Percentiles rank a stretch among this genome's conserved stretches.
phyloP scores from a whole-genome alignment of 2,797 vertebrate genomes.

The Hyperoplus immaculatus region DNA sequence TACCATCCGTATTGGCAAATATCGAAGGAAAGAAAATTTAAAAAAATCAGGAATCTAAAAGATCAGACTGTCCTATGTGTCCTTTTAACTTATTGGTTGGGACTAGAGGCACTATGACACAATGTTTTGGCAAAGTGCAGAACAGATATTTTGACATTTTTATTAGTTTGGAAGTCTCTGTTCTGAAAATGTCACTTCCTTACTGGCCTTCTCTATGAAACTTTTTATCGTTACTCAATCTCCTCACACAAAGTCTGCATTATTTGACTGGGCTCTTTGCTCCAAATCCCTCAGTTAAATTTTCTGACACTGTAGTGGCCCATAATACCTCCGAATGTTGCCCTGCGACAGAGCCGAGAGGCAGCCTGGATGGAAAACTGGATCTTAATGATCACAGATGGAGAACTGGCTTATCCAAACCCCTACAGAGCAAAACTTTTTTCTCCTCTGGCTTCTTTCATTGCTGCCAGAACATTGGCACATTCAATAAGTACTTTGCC shows the following conservation, averaged over 20 bases:
- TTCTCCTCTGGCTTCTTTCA: conserved; percentile 29
- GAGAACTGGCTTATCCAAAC: conserved; percentile 38
- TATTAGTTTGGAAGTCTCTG: conserved; percentile 24
- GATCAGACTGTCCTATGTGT: conserved; percentile 20
- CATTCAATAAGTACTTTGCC: conserved; percentile 31
- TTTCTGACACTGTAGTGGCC: conserved; percentile 40
- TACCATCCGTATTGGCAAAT: conserved; percentile 16
- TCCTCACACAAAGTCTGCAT: conserved; percentile 46
- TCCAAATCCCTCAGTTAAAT: neutral
- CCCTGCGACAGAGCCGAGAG: conserved; percentile 28
- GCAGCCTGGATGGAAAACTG: conserved; percentile 53
- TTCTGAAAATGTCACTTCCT: conserved; percentile 33
- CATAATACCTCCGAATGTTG: conserved; percentile 42
- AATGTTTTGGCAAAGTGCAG: conserved; percentile 33
- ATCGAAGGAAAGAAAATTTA: conserved; percentile 12
- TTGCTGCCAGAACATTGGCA: conserved; percentile 25
- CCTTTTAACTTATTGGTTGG: neutral
- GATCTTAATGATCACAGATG: conserved; percentile 54
- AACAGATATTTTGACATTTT: conserved; percentile 36
- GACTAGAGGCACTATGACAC: conserved; percentile 13
- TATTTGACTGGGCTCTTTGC: conserved; percentile 32
- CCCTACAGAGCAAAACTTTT: conserved; percentile 29
- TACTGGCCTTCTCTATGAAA: conserved; percentile 26
- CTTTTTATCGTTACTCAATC: conserved; percentile 32
- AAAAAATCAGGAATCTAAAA: conserved; percentile 7